Conservation (phyloP, 2,797 vertebrate genomes). For the Poecilia velifera region DNA sequence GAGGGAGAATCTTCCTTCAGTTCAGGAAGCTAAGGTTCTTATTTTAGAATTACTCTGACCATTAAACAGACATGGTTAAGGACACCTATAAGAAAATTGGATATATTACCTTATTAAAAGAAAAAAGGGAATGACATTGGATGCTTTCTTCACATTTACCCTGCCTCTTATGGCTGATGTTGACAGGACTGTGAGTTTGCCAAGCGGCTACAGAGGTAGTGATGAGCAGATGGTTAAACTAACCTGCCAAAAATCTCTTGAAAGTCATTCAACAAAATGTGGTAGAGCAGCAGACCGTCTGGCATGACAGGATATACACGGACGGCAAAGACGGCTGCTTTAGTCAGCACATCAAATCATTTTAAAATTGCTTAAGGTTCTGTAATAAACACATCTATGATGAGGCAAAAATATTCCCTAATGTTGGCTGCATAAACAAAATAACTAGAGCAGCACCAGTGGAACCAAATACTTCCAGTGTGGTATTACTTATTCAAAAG, state of each 20-base stretch:
- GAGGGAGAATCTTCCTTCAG: background rate
- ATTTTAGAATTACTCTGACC: background rate
- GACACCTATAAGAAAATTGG: background rate
- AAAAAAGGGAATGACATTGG: background rate
- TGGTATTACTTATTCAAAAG: background rate
- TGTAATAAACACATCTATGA: background rate
- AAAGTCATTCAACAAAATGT: conserved; percentile 5
- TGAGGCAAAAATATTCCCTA: background rate
- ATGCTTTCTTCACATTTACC: background rate
- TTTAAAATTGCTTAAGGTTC: background rate
- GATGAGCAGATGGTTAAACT: conserved; percentile 8
- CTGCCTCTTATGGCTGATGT: background rate
- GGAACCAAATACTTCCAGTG: background rate
- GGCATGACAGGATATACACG: background rate
- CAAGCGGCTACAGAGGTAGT: conserved; percentile 2
- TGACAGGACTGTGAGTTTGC: background rate
- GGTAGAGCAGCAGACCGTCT: conserved; percentile 5
- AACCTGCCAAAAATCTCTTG: conserved; percentile 6
- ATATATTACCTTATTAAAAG: background rate
- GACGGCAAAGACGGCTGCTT: background rate
- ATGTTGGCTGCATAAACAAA: background rate
- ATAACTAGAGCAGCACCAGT: background rate
- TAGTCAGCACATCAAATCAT: background rate
- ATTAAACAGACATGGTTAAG: background rate
- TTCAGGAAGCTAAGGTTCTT: background rate